Conservation (phyloP, 37 sponge, comb jelly and placozoan genomes). For the Cliona cf. orientalis region DNA sequence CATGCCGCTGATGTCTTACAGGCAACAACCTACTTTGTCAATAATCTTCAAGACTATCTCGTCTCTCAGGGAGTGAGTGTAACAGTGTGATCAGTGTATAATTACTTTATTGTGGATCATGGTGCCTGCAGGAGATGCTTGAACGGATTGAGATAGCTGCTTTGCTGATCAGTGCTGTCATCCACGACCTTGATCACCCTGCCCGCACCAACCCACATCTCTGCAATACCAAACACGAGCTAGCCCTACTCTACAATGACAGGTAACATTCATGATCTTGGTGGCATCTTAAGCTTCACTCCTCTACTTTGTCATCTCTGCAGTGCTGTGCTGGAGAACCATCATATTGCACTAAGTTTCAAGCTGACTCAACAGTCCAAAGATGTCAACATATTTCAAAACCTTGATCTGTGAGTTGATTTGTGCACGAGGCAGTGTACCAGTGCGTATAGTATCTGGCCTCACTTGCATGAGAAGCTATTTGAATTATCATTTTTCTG, state of each 20-base stretch:
- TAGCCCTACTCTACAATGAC: constrained; percentile 90
- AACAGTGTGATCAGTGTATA: too few species aligned
- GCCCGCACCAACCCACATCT: constrained; percentile 87
- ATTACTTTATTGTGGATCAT: neutral
- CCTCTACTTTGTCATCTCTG: neutral
- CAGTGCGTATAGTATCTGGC: neutral
- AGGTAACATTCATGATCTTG: constrained; percentile 56
- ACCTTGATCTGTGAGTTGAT: constrained; percentile 60
- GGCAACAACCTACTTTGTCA: constrained; percentile 74
- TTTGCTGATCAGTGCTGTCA: constrained; percentile 69
- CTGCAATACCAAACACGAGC: constrained; percentile 56
- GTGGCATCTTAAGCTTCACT: neutral
- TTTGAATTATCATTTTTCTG: too few species aligned
- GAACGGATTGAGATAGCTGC: constrained; percentile 74
- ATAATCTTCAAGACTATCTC: constrained; percentile 52
- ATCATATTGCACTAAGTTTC: constrained; percentile 81
- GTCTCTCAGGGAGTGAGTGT: constrained; percentile 23
- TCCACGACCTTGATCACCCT: constrained; percentile 92
- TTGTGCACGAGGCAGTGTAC: neutral
- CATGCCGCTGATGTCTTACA: constrained; percentile 97
- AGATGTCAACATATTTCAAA: constrained; percentile 80
- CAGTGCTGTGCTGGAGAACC: constrained; percentile 88
- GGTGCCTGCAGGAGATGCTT: constrained; percentile 44
- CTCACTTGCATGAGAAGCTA: too few species aligned
- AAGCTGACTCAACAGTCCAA: constrained; percentile 64